Conservation (phyloP, 1,140 invertebrate genomes). For the Asobara japonica region DNA sequence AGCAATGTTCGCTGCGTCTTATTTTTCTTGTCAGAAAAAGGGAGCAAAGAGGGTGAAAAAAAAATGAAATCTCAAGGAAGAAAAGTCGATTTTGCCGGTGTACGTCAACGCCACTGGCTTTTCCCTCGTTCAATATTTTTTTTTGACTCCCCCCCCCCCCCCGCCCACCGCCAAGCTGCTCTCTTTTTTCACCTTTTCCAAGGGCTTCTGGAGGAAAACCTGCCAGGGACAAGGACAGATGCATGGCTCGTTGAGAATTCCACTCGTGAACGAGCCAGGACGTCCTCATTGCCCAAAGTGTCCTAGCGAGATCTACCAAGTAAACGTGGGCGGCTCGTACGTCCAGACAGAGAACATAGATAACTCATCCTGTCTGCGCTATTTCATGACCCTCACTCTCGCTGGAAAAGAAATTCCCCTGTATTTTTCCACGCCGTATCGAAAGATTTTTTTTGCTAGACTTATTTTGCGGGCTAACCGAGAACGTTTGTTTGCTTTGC, state of each 20-base stretch:
- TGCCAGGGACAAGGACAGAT: constrained; percentile 49
- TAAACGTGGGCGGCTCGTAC: constrained; percentile 35
- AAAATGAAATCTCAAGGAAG: neutral
- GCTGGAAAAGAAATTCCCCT: neutral
- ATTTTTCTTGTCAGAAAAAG: constrained; percentile 14
- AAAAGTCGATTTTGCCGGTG: constrained; percentile 19
- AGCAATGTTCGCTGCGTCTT: constrained; percentile 19
- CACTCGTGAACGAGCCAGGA: constrained; percentile 48
- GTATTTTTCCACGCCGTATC: neutral
- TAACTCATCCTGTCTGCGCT: constrained; percentile 54
- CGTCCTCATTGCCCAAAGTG: constrained; percentile 57
- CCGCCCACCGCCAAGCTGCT: too few relatives aligned
- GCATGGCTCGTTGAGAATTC: constrained; percentile 55
- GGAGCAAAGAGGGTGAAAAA: neutral
- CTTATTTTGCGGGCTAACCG: too few relatives aligned
- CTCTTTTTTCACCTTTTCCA: neutral
- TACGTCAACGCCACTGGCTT: constrained; percentile 23
- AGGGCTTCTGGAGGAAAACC: neutral
- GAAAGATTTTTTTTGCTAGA: neutral
- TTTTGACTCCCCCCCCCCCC: too few relatives aligned
- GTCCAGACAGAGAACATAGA: constrained; percentile 46
- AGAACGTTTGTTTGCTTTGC: too few relatives aligned
- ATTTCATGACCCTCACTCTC: constrained; percentile 1
- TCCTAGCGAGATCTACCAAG: constrained; percentile 56
- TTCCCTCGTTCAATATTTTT: constrained; percentile 17